Conservation (phyloP, 2,888 invertebrate species). For the Campaea margaritaria region DNA sequence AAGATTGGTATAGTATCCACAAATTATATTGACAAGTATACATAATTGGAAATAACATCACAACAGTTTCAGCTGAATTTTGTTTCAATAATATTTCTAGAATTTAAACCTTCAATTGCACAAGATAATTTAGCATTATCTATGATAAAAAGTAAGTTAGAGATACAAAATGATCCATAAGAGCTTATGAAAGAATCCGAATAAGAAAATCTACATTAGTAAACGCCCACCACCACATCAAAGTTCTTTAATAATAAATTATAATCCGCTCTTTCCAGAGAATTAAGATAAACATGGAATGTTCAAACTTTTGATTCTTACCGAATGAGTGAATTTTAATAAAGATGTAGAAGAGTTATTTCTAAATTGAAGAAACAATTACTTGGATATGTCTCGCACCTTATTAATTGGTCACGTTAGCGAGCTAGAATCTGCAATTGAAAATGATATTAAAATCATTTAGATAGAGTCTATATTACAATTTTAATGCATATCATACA, state of each 20-base stretch:
- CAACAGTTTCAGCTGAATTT: no score
- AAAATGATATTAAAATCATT: conserved; percentile 6
- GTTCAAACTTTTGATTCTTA: conserved; percentile 35
- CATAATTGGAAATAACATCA: no score
- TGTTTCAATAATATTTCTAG: no score
- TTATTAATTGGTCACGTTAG: conserved; percentile 16
- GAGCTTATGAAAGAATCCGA: conserved; percentile 31
- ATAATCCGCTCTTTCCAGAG: conserved; percentile 56
- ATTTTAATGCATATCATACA: conserved; percentile 20
- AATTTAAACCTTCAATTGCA: not conserved
- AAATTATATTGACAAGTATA: no score
- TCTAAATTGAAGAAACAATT: not conserved
- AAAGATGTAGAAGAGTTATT: not conserved
- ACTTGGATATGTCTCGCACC: conserved; percentile 3
- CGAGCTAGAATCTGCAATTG: not conserved
- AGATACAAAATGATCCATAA: conserved; percentile 20
- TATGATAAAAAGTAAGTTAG: no score
- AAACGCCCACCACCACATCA: conserved; percentile 42
- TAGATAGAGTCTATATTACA: conserved; percentile 20
- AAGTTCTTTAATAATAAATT: conserved; percentile 43
- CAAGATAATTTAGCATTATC: no score
- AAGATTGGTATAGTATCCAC: no score
- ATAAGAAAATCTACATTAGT: conserved; percentile 53
- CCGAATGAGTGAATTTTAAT: conserved; percentile 7
- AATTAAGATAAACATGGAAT: conserved; percentile 58